phyloP scores from a whole-genome alignment of 2,888 invertebrate genomes.

The Lasioglossum vierecki region DNA sequence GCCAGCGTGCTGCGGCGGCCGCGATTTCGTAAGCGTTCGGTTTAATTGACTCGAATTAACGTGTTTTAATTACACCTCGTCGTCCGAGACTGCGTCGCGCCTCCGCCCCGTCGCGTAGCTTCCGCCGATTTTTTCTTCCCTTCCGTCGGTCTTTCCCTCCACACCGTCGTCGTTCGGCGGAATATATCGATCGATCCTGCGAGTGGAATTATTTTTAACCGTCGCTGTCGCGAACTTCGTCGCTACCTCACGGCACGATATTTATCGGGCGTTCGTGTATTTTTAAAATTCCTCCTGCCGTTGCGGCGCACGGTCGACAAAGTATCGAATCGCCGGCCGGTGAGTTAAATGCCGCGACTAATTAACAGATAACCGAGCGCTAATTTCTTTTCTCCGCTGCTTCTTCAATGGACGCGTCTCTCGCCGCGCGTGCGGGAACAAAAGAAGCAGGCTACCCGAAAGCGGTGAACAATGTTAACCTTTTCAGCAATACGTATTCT shows the following conservation, averaged over 20 bases:
- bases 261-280: constrained; percentile 43
- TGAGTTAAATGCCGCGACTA: constrained; percentile 32
- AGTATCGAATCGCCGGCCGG: constrained; percentile 33
- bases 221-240: constrained; percentile 49
- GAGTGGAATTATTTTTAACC: constrained; percentile 49
- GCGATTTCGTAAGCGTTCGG: constrained; percentile 68
- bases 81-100: not conserved
- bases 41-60: constrained; percentile 77
- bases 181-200: constrained; percentile 43
- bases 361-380: constrained; percentile 36
- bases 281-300: constrained; percentile 37
- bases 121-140: constrained; percentile 18
- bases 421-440: not conserved
- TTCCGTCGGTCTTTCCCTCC: not conserved
- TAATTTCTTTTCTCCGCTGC: constrained; percentile 8
- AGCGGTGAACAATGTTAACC: not conserved
- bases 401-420: not conserved
- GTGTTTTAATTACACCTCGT: constrained; percentile 73
- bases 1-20: constrained; percentile 46
- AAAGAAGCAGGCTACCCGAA: not conserved
- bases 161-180: not conserved
- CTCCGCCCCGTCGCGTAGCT: constrained; percentile 16
- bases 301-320: constrained; percentile 13
- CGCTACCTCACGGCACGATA: constrained; percentile 42
- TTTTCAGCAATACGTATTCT: not conserved